Evolutionary conservation across 2,888 invertebrate genomes (phyloP).

Genomic region (Bimastos eiseni): DNA sequence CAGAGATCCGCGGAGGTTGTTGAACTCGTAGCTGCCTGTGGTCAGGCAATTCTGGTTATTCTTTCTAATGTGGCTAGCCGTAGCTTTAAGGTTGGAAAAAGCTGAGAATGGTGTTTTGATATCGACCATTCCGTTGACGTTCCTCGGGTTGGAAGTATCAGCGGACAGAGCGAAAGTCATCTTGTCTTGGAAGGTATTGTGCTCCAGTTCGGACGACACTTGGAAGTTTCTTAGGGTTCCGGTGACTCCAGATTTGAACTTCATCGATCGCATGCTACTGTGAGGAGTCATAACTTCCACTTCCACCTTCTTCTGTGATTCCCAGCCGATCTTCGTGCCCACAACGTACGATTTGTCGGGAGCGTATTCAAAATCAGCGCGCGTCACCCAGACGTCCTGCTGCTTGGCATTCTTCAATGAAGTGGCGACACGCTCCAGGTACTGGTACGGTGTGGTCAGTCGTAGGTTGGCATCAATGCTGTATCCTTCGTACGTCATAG

Average conservation of each 20-base stretch:
- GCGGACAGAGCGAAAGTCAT: conserved; percentile 28
- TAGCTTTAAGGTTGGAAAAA: conserved; percentile 24
- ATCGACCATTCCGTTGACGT: conserved; percentile 26
- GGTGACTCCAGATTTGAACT: conserved; percentile 23
- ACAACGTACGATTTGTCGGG: conserved; percentile 45
- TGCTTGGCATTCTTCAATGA: conserved; percentile 31
- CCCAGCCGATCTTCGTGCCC: conserved; percentile 43
- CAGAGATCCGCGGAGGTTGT: conserved; percentile 22
- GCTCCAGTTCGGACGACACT: conserved; percentile 31
- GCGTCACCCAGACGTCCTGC: conserved; percentile 45
- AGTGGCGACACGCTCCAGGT: conserved; percentile 22
- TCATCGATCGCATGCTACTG: conserved; percentile 23
- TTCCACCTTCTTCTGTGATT: conserved; percentile 43
- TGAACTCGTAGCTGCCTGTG: conserved; percentile 18
- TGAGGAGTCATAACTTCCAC: conserved; percentile 47
- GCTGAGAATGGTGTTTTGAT: conserved; percentile 36
- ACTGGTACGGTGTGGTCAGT: conserved; percentile 44
- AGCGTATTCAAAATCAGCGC: conserved; percentile 45
- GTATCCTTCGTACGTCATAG: conserved; percentile 35
- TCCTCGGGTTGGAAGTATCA: conserved; percentile 36
- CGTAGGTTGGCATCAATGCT: conserved; percentile 42
- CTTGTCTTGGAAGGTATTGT: conserved; percentile 34
- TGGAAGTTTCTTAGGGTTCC: conserved; percentile 38
- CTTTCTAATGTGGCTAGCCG: neutral
- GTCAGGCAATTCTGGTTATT: neutral